Base-by-base conservation (phyloP, 2,888 invertebrate species). In the Seira musarum region DNA sequence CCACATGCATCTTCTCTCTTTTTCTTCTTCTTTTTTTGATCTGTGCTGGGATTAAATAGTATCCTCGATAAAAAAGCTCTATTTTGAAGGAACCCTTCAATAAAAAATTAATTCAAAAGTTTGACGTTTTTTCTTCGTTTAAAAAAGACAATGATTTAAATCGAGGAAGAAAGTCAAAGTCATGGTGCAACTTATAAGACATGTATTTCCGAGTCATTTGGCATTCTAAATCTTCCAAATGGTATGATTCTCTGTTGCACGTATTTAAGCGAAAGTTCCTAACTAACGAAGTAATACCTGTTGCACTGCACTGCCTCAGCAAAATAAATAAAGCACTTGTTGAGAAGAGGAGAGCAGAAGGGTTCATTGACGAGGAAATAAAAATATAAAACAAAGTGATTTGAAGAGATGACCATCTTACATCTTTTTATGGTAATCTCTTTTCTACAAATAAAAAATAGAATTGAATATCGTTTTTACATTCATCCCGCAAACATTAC, bases 161-260 rank as follows among this genome's bases (percentile, higher is more conserved):
- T 57, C 25, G 60, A 60, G 57, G 71, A 71, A 40, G 64, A 71
- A 71, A 71, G 71, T 71, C 71, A 71, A 71, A 71, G 71, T 71
- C 71, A 71, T 71, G 71, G 71, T 61, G 40, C 63, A 40, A 22
- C 19, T 63, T 49, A 40, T 61, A 68, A 53, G 67, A 46, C 67
- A 30, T 17, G 53, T 60, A 35, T 60, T 60, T 70, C 24, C 35
- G 21, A 60, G 53, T 53, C 53, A 53, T 53, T 53, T 53, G 53
- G 53, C 17, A n/a, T 53, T 17, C 53, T 17, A 53, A 53, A 13
- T 53, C n/a, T 53, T 3, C 53, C 17, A 53, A 53, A 2, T n/a
- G 17, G 30, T 30, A 2, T 5, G 30, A 30, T 30, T 30, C 8
- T 30, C 30, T 30, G 30, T 30, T 5, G 30, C n/a, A n/a, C n/a